Evolutionary conservation across 2,797 vertebrate genomes (phyloP), one percentile per base, ranked within the genome.

Genomic region (Protonibea diacanthus): DNA sequence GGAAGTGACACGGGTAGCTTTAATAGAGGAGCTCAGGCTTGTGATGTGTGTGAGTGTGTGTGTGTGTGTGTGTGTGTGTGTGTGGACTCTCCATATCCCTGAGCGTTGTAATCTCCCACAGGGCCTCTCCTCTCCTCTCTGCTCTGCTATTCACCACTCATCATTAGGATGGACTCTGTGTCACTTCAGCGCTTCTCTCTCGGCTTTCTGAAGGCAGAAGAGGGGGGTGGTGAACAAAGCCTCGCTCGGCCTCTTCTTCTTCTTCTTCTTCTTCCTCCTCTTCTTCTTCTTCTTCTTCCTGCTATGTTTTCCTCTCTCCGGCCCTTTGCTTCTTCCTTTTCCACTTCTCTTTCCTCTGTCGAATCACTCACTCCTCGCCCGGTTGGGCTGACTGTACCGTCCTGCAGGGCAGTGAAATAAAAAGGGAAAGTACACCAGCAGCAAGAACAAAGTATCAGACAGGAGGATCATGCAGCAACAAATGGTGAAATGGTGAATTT

Each of bases 121-220:
- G 87, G 90, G 74, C 70, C 58, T 76, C 64, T 85, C 71, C 70
- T 79, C 45, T 80, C 49, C 70, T 81, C 78, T 64, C 80, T 56
- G 57, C 76, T 68, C 66, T 0, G 27, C 76, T 64, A n/a, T 75
- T 80, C 88, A 45, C 64, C 9, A 2, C 81, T 86, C 87, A 74
- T 91, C 91, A 88, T 92, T 88, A 91, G 85, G 78, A 87, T 78
- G 88, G 85, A 87, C 71, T 85, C 62, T 1, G 9, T 91, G 87
- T 90, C 89, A 84, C 88, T 74, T 84, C 75, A 87, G 74, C 59
- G 45, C 67, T 76, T 61, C 74, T 75, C 78, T 75, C 78, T 56
- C 64, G 53, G 55, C 85, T 85, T 56, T 87, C 68, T 76, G 55
- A 14, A 71, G 76, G 74, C 76, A 14, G 73, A 77, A 44, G 40